phyloP scores from a whole-genome alignment of 2,888 invertebrate genomes.

The Elaeidobius kamerunicus region DNA sequence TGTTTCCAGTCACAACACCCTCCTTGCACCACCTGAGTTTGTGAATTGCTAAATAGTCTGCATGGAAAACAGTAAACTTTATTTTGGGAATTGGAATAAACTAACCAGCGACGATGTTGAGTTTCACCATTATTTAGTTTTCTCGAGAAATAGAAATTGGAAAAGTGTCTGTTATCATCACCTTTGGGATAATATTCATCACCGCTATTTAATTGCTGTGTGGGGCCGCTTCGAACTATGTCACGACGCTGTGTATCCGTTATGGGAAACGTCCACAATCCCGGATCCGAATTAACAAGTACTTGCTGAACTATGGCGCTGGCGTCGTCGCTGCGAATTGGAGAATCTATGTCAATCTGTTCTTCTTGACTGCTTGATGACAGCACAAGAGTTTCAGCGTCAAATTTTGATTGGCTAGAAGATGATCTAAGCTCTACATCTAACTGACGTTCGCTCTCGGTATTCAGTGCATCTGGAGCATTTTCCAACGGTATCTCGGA shows the following conservation, averaged over 20 bases:
- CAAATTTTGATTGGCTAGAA: conserved; percentile 5
- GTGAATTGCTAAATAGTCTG: conserved; percentile 28
- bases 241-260: conserved; percentile 24
- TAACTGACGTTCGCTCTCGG: conserved; percentile 1
- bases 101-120: conserved; percentile 28
- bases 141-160: conserved; percentile 24
- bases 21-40: conserved; percentile 27
- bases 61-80: conserved; percentile 29
- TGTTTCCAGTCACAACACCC: conserved; percentile 25
- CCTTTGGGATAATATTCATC: conserved; percentile 27
- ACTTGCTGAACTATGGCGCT: background rate
- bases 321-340: background rate
- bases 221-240: conserved; percentile 20
- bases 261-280: conserved; percentile 16
- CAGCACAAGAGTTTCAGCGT: conserved; percentile 6
- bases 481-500: conserved; percentile 6
- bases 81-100: conserved; percentile 28
- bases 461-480: background rate
- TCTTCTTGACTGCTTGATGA: background rate
- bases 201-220: conserved; percentile 17
- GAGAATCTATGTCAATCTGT: conserved; percentile 1
- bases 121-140: conserved; percentile 32
- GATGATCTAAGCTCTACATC: background rate
- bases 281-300: background rate
- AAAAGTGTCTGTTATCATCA: conserved; percentile 24